Base-by-base conservation (phyloP, 2,888 invertebrate species). In the Odiellus spinosus region DNA sequence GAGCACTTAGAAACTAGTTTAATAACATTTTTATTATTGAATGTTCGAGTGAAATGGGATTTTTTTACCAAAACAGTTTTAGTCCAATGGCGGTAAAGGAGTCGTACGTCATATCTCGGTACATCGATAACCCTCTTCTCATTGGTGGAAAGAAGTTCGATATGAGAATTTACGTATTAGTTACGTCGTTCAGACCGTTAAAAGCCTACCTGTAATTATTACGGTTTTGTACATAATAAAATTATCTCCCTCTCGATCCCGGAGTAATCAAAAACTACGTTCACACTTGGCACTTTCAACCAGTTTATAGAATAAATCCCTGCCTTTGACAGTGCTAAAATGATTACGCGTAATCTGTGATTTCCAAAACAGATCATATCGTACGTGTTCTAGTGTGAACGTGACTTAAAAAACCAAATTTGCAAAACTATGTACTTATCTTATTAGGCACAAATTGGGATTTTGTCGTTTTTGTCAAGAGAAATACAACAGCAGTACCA, bases 91-190 rank as follows among this genome's bases (percentile, higher is more conserved):
- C 47, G 21, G 55, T 77, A 18, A 87, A 86, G 67, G 87, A 88
- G 67, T 83, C 83, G 55, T 93, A 93, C 67, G 93, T 93, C 42
- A 93, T 95, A 62, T 91, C 90, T n/a, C 80, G 84, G 70, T 91
- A 91, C 64, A 91, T 93, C 58, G 87, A 90, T 61, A 90, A 91
- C 71, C 93, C 93, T 10, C 69, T 93, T 44, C 70, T 93, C 58
- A 93, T 93, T 64, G 90, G 91, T 39, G 91, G 91, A 5, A 90
- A 91, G 69, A 93, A 93, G 68, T 91, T 93, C 65, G 93, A 93
- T 70, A 74, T 93, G 47, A 75, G 91, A 56, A 72, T 93, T 42
- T 93, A 90, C 64, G 86, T 91, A 46, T 71, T 93, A 53, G 90
- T 93, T 42, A 87, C 90, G 35, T 88, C 90, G 3, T 93, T 90